These are phyloP conservation scores for Heliconius erato DNA, from an alignment of 2,888 invertebrate genomes.

Conservation along the genomic window DNA sequence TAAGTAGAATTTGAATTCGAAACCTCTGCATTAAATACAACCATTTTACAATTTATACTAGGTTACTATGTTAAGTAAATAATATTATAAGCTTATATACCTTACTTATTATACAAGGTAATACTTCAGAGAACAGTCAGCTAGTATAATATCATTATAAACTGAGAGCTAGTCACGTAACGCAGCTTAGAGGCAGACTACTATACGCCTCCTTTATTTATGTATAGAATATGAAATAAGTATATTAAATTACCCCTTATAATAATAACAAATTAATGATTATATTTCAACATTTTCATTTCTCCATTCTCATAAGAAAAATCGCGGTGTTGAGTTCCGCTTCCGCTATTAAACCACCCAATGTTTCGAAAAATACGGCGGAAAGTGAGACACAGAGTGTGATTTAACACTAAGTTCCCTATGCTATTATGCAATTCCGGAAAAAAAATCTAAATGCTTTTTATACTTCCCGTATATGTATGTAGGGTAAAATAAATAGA, in stretches of 20 bases:
- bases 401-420: neutral
- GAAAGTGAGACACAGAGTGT: neutral
- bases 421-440: too few species aligned
- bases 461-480: too few species aligned
- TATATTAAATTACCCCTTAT: neutral
- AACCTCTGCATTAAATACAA: neutral
- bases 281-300: neutral
- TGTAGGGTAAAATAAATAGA: too few species aligned
- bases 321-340: neutral
- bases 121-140: slow-evolving; percentile 25
- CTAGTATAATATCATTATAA: slow-evolving; percentile 19
- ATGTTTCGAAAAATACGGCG: neutral
- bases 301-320: neutral
- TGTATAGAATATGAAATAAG: neutral
- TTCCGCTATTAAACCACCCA: neutral
- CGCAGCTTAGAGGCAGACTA: slow-evolving; percentile 19
- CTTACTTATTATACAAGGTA: neutral
- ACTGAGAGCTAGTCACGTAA: slow-evolving; percentile 24
- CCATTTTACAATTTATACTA: neutral
- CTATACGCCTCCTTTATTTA: neutral
- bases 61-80: neutral
- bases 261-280: neutral
- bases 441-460: too few species aligned
- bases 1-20: too few species aligned
- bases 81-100: slow-evolving; percentile 1